Base-by-base conservation (phyloP, 2,113 vertebrate species). In the Manacus vitellinus region DNA sequence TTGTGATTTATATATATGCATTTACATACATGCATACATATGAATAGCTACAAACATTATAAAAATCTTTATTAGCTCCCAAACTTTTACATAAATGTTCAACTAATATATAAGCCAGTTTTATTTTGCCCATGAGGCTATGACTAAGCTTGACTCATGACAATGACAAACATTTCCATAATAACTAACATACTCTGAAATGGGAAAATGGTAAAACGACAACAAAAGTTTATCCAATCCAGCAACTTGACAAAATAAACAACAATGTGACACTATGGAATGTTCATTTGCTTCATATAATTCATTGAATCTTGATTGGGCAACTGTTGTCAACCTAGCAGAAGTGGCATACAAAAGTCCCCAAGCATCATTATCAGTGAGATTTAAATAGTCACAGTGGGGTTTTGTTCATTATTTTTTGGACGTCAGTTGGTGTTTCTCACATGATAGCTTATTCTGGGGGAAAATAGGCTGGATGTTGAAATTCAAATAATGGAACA, bases 111-210 rank as follows among this genome's bases (percentile, higher is more conserved):
- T 54, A 88, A 82, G 3, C 4, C 70, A 72, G 12, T 62, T 89
- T 94, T 73, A 73, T 88, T 94, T 88, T 95, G 28, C n/a, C 30
- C 85, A 70, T 70, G 67, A 73, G 66, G 62, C 14, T 89, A 37
- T 85, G 89, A 94, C 67, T 93, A 96, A 90, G 30, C 37, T 70
- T 87, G 46, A 85, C 61, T 92, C 74, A 85, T 58, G 51, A 27
- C 54, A 85, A 33, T 73, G 66, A 85, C 58, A 91, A 85, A 54
- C 79, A 67, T 77, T 92, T 82, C 92, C 78, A 83, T 78, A 92
- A 93, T 39, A 85, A 83, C 66, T 46, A 85, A 72, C 11, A 61
- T 8, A 68, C 43, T 85, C 47, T 88, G 63, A 91, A 95, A 65
- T 49, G 20, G 27, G 27, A 81, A 91, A 82, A 80, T 67, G 6